Evolutionary conservation across 2,888 invertebrate species (phyloP).

Genomic region (Sericinus montela): DNA sequence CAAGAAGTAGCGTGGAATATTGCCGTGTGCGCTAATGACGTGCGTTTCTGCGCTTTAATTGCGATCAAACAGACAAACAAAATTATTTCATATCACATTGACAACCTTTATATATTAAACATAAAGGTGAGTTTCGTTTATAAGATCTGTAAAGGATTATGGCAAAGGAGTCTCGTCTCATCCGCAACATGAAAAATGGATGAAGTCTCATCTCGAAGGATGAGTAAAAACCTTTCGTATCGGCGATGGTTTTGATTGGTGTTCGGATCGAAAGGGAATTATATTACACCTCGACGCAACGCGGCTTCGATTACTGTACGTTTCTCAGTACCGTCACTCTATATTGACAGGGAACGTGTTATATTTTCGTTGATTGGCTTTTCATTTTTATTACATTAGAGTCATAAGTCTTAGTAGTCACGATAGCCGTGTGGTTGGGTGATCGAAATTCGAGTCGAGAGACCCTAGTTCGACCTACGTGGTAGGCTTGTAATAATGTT

Average conservation of each 20-base stretch:
- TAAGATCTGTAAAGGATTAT: slow-evolving; percentile 15
- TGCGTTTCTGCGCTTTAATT: slow-evolving; percentile 75
- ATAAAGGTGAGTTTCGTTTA: slow-evolving; percentile 29
- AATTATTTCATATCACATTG: slow-evolving; percentile 25
- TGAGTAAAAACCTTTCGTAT: slow-evolving; percentile 55
- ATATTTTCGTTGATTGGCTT: slow-evolving; percentile 1
- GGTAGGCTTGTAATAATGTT: no score
- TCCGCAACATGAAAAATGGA: slow-evolving; percentile 71
- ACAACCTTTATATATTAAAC: slow-evolving; percentile 11
- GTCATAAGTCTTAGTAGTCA: no score
- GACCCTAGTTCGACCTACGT: no score
- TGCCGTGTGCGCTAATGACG: slow-evolving; percentile 73
- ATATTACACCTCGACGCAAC: slow-evolving; percentile 43
- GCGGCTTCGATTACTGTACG: slow-evolving; percentile 19
- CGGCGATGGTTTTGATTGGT: slow-evolving; percentile 66
- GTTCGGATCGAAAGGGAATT: slow-evolving; percentile 54
- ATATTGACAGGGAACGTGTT: slow-evolving; percentile 2
- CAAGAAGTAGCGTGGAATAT: slow-evolving; percentile 77
- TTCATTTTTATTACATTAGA: no score
- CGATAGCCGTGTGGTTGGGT: no score
- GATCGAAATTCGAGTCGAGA: no score
- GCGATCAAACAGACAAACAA: slow-evolving; percentile 60
- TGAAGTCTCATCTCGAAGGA: slow-evolving; percentile 61
- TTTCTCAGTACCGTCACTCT: slow-evolving; percentile 5
- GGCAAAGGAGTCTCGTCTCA: slow-evolving; percentile 42